Evolutionary conservation across 1,140 invertebrate genomes (phyloP), one percentile per base, ranked within the genome.

Genomic region (Gryon sp.): DNA sequence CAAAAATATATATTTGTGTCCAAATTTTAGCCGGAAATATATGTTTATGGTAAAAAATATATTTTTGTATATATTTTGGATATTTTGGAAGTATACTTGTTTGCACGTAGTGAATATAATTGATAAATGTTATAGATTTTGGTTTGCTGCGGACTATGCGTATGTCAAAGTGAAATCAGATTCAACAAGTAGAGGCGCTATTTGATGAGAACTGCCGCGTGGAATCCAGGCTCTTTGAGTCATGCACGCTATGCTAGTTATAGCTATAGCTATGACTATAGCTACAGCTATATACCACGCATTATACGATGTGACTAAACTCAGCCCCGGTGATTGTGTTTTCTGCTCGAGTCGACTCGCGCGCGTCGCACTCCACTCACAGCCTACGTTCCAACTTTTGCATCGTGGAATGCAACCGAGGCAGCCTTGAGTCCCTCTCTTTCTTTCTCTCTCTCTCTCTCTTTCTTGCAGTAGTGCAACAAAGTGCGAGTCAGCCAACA

Each of bases 341-440:
- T 57, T 74, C 46, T 46, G 66, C 60, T 19, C 14, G 50, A 48
- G 60, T 53, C 45, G 70, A 11, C 28, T 5, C 38, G 60, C 62
- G 41, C 24, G 60, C 60, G 59, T 60, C 60, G 70, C 70, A 60
- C n/a, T n/a, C n/a, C n/a, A n/a, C n/a, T n/a, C n/a, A n/a, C n/a
- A n/a, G n/a, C n/a, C n/a, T n/a, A 65, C 62, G 70, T 53, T 75
- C 60, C 46, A 41, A 59, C 50, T 63, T 65, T 65, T n/a, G n/a
- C 18, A 69, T 48, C 11, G 36, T 76, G 72, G 72, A 76, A 76
- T 76, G 72, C 41, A 76, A 76, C 62, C 57, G 50, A 55, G 30
- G 73, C 63, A 76, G 73, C 73, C 65, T 76, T 76, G 73, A 76
- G 52, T 63, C 40, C n/a, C n/a, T n/a, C n/a, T n/a, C n/a, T n/a